Evolutionary conservation across 2,797 vertebrate genomes (phyloP), one percentile per base, ranked within the genome.

Genomic region (Mus caroli): DNA sequence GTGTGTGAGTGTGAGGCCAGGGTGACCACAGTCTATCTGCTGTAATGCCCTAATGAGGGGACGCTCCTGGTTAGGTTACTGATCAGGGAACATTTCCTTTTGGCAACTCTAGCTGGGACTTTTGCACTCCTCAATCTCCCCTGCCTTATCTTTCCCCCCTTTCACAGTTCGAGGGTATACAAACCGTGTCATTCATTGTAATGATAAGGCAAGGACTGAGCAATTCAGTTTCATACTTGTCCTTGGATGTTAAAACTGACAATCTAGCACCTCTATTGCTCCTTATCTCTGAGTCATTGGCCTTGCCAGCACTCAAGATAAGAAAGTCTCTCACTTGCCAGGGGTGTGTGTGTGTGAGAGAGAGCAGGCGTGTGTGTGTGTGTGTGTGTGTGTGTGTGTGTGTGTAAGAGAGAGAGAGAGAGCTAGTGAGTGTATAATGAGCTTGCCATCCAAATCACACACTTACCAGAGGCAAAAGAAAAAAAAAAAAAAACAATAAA

Each of bases 231-330:
- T 82, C 97, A 91, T 95, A 94, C 97, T 97, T 98, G 97, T 96
- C 83, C 86, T 98, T 95, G 86, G 94, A 97, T 98, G 92, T 98
- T 98, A 97, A 98, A 98, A 98, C 87, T 95, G 95, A 97, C 97
- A 97, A 94, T 31, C 98, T 98, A 98, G 98, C 96, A 95, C 97
- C 91, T 98, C 97, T 94, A 73, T 97, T 98, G 97, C 92, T 97
- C 98, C 97, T 98, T 98, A 96, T 92, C 90, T 71, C 56, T 94
- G 97, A 98, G 98, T 96, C 94, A 93, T 92, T 95, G 95, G 91
- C 97, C 95, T 98, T 98, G 98, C 97, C 97, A 98, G 97, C 95
- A 97, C 95, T 98, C 90, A 93, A 98, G 98, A 97, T 98, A 98
- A 98, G 96, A 96, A 92, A 97, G 96, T 96, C 94, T 98, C 91